Evolutionary conservation across 1,140 invertebrate species (phyloP).

Genomic region (Antheraea pernyi): DNA sequence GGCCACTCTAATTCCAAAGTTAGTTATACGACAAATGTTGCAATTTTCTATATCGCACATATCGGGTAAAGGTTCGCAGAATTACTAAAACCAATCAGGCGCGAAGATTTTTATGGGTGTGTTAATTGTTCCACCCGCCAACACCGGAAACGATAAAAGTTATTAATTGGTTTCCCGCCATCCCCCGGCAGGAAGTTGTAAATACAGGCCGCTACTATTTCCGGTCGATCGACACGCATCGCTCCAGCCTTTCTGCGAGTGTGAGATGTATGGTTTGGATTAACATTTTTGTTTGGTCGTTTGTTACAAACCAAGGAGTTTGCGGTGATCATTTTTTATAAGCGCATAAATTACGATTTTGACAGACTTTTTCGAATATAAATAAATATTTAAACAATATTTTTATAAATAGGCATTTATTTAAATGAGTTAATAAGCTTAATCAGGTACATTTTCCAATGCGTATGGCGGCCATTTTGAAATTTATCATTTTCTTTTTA

Average conservation of each 20-base stretch:
- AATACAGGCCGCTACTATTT: slow-evolving; percentile 70
- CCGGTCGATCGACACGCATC: slow-evolving; percentile 67
- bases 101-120: slow-evolving; percentile 66
- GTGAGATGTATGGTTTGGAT: slow-evolving; percentile 2
- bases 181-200: slow-evolving; percentile 67
- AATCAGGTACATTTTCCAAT: no score
- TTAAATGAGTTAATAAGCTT: no score
- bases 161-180: slow-evolving; percentile 74
- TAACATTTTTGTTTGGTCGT: background rate
- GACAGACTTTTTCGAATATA: no score
- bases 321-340: no score
- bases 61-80: slow-evolving; percentile 3
- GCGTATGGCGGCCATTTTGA: no score
- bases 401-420: no score
- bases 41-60: background rate
- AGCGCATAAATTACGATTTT: no score
- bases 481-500: no score
- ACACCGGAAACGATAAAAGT: slow-evolving; percentile 71
- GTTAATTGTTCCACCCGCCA: slow-evolving; percentile 66
- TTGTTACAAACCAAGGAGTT: background rate
- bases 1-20: background rate
- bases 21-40: background rate
- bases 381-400: no score
- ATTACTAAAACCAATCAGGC: slow-evolving; percentile 54
- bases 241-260: slow-evolving; percentile 28